phyloP scores from a whole-genome alignment of 2,113 vertebrate genomes.

The Colinus virginianus region DNA sequence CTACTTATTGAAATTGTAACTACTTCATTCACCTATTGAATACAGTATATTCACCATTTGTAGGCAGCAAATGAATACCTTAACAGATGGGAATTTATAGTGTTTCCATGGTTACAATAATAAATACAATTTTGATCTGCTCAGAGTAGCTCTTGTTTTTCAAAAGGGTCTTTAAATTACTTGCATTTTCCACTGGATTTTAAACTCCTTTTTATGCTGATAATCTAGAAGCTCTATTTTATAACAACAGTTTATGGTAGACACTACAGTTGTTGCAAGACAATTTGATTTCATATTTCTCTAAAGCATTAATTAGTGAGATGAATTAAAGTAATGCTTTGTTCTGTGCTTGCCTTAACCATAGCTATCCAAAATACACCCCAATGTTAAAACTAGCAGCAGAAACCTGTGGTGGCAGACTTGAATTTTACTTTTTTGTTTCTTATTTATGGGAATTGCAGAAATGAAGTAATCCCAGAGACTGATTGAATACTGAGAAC shows the following conservation, averaged over 20 bases:
- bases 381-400: not conserved
- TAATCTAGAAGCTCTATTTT: not conserved
- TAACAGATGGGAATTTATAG: slow-evolving; percentile 67
- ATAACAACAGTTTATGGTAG: not conserved
- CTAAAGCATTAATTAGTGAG: not conserved
- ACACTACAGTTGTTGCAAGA: not conserved
- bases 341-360: not conserved
- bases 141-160: slow-evolving; percentile 52
- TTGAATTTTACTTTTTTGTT: not conserved
- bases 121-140: slow-evolving; percentile 57
- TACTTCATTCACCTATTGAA: slow-evolving; percentile 55
- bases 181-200: slow-evolving; percentile 44
- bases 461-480: not conserved
- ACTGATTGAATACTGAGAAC: not conserved
- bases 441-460: not conserved
- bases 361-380: not conserved
- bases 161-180: slow-evolving; percentile 38
- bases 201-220: not conserved
- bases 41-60: slow-evolving; percentile 37
- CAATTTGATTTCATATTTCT: not conserved
- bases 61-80: slow-evolving; percentile 48
- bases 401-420: not conserved
- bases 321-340: not conserved
- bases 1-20: slow-evolving; percentile 33
- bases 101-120: slow-evolving; percentile 70